Base-by-base conservation (phyloP, 2,797 vertebrate genomes). In the Pogoniulus pusillus region DNA sequence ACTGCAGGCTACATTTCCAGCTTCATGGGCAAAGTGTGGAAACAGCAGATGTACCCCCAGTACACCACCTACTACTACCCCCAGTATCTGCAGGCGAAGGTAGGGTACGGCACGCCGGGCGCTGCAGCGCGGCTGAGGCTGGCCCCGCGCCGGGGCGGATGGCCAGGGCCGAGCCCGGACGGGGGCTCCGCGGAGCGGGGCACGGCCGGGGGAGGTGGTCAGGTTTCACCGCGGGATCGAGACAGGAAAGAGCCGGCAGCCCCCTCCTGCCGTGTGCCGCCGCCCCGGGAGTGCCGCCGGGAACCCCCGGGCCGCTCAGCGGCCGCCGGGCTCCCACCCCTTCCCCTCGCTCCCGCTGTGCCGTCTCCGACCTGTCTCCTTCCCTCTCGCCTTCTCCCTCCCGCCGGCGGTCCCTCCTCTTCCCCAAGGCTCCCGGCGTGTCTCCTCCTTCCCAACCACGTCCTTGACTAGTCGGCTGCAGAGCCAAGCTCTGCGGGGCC, bases 1-100 rank as follows among this genome's bases (percentile, higher is more conserved):
- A 81, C 97, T 72, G 97, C 97, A 96, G 95, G 96, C 96, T 97
- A 95, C 95, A 95, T 96, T 97, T 96, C 95, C 96, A 97, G 97
- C 98, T 98, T 98, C 97, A 98, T 98, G 98, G 98, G 98, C 97
- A 98, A 98, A 98, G 97, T 98, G 97, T 98, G 98, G 98, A 98
- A 98, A 97, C 97, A 98, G 97, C 97, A 98, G 97, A 98, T 98
- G 98, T 98, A 98, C 98, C 98, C 98, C 96, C 98, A 98, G 96
- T 98, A 98, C 97, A 98, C 98, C 94, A 98, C 98, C 97, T 98
- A 98, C 97, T 98, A 98, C 96, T 98, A 98, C 96, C 98, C 98
- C 91, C 98, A 98, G 95, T 98, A 98, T 98, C 98, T 98, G 94
- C 98, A 98, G 96, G 97, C 98, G 57, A 98, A 98, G 97, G 98